Conservation (phyloP, 2,888 invertebrate species). For the Hemistola chrysoprasaria region DNA sequence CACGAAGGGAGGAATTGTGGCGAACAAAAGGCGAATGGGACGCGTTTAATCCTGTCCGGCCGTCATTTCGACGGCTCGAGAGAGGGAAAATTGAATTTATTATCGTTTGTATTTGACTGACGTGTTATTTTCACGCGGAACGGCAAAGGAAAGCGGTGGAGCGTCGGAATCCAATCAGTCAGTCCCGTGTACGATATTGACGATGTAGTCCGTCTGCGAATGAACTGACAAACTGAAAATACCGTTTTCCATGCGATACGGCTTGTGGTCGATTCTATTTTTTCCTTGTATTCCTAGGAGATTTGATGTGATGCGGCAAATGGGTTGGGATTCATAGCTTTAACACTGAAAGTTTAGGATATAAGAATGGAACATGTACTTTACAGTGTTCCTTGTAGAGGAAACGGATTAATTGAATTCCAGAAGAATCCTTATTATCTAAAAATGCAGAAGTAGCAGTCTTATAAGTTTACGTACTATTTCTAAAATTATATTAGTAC, state of each 20-base stretch:
- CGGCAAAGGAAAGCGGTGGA: constrained; percentile 55
- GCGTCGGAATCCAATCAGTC: constrained; percentile 73
- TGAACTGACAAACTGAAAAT: constrained; percentile 58
- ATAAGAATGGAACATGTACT: too few relatives aligned
- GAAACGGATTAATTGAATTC: too few relatives aligned
- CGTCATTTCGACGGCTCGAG: constrained; percentile 64
- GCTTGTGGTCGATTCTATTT: constrained; percentile 23
- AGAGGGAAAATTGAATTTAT: constrained; percentile 80
- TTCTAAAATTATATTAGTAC: too few relatives aligned
- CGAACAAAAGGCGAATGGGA: constrained; percentile 75
- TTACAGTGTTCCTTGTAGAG: too few relatives aligned
- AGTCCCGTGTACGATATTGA: constrained; percentile 56
- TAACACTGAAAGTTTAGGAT: constrained; percentile 2
- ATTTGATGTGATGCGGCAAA: constrained; percentile 25
- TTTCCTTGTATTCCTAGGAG: constrained; percentile 10
- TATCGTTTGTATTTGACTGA: constrained; percentile 79
- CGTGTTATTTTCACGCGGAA: constrained; percentile 78
- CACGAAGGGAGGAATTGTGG: constrained; percentile 56
- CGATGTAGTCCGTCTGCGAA: constrained; percentile 48
- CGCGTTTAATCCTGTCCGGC: constrained; percentile 76
- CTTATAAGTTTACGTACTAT: too few relatives aligned
- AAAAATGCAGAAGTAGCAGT: too few relatives aligned
- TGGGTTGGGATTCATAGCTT: constrained; percentile 17
- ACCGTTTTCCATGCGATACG: constrained; percentile 50
- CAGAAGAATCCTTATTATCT: too few relatives aligned